Evolutionary conservation across 2,113 vertebrate genomes (phyloP).

Genomic region (Gallinago jamesoni): DNA sequence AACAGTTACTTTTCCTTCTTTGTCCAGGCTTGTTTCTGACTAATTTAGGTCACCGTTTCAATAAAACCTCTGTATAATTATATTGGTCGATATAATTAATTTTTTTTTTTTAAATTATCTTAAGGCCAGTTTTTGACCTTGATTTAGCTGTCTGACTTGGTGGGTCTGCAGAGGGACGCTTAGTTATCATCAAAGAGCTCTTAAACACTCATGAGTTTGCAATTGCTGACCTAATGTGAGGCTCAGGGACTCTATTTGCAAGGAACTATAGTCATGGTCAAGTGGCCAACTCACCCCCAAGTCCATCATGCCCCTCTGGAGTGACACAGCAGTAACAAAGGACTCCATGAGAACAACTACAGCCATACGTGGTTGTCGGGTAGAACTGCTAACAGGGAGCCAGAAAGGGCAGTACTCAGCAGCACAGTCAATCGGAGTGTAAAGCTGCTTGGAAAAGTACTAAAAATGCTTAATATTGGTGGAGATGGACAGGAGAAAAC

Average conservation of each 20-base stretch:
- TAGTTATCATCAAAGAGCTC: neutral
- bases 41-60: neutral
- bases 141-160: neutral
- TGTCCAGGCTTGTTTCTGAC: neutral
- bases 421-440: neutral
- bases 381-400: neutral
- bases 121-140: neutral
- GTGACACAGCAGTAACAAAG: neutral
- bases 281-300: neutral
- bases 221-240: neutral
- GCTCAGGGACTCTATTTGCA: neutral
- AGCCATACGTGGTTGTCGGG: fast-evolving
- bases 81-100: neutral
- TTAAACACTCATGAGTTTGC: neutral
- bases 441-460: neutral
- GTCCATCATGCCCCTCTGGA: neutral
- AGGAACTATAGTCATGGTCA: neutral
- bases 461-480: neutral
- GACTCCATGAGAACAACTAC: neutral
- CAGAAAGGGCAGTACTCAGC: neutral
- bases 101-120: neutral
- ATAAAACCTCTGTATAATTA: neutral
- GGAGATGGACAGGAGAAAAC: neutral
- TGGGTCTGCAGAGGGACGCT: neutral
- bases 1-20: neutral